Conservation (phyloP, 2,888 invertebrate genomes). For the Andrena fulva region DNA sequence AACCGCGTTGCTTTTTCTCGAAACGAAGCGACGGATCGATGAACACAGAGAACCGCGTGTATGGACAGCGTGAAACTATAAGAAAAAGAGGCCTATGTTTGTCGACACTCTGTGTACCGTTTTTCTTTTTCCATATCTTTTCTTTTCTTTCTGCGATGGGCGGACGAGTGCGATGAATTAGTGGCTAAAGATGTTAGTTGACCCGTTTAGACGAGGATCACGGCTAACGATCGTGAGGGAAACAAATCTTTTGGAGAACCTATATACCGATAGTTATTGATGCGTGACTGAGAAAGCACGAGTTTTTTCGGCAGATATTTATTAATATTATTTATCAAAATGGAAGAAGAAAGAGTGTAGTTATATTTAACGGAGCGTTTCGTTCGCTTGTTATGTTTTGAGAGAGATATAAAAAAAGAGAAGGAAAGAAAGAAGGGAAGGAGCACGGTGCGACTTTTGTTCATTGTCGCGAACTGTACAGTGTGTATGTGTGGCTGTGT, state of each 20-base stretch:
- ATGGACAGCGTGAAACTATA: neutral
- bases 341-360: conserved; percentile 41
- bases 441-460: conserved; percentile 45
- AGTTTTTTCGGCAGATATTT: conserved; percentile 71
- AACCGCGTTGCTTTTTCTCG: conserved; percentile 47
- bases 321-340: conserved; percentile 72
- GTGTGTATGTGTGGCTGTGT: conserved; percentile 10
- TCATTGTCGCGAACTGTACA: conserved; percentile 57
- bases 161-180: conserved; percentile 43
- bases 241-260: conserved; percentile 61
- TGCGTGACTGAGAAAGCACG: conserved; percentile 58
- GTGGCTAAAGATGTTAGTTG: conserved; percentile 37
- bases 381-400: conserved; percentile 75
- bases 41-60: conserved; percentile 18
- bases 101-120: conserved; percentile 28
- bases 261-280: conserved; percentile 67
- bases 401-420: conserved; percentile 67
- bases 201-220: conserved; percentile 44
- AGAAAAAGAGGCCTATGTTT: conserved; percentile 55
- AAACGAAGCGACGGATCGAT: conserved; percentile 2
- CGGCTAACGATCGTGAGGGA: conserved; percentile 31
- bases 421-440: neutral
- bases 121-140: neutral
- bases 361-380: conserved; percentile 70
- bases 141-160: conserved; percentile 36